Conservation (phyloP, 2,797 vertebrate species). For the Cossypha polioptera region DNA sequence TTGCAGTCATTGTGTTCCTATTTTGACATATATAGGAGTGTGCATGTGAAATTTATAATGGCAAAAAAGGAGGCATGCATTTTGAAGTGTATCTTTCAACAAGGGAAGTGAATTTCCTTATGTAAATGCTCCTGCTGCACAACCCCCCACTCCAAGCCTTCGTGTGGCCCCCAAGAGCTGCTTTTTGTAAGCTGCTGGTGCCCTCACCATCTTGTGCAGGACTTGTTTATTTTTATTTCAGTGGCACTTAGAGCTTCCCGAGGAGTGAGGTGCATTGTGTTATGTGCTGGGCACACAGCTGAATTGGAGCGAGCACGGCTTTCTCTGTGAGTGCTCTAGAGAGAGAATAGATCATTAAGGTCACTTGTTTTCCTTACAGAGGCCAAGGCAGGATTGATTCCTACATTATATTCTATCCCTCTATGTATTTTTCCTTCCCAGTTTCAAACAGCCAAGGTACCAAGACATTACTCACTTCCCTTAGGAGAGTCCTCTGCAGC, state of each 20-base stretch:
- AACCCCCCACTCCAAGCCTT: neutral
- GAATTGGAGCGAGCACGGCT: conserved; percentile 49
- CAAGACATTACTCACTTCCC: neutral
- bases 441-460: neutral
- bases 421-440: conserved; percentile 39
- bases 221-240: conserved; percentile 63
- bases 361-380: conserved; percentile 63
- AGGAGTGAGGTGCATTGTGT: conserved; percentile 63
- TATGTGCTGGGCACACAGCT: conserved; percentile 44
- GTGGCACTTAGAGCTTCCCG: conserved; percentile 52
- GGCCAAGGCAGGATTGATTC: conserved; percentile 59
- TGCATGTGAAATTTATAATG: neutral
- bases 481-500: neutral
- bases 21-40: neutral
- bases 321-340: conserved; percentile 67
- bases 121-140: neutral
- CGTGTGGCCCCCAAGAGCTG: conserved; percentile 13
- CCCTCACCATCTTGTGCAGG: conserved; percentile 58
- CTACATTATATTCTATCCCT: conserved; percentile 37
- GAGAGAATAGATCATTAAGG: conserved; percentile 70
- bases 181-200: conserved; percentile 52
- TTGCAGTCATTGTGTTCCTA: neutral
- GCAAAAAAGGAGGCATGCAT: neutral
- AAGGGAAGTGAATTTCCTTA: neutral
- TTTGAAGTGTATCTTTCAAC: neutral